Evolutionary conservation across 2,113 vertebrate species (phyloP), one percentile per base, ranked within the genome.

Genomic region (Neoarius graeffei): DNA sequence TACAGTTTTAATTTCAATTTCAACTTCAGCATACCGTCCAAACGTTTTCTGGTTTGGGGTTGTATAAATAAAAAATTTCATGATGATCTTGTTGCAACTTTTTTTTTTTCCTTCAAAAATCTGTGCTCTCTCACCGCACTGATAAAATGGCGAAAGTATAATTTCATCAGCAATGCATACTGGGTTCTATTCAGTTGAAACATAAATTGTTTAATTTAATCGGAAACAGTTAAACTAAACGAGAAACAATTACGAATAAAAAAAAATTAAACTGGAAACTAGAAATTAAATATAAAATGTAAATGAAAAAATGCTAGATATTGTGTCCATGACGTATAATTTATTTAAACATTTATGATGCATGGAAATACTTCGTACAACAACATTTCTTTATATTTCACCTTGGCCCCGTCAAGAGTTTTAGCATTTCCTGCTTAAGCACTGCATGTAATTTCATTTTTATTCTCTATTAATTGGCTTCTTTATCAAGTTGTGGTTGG

Each of bases 291-390:
- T 0, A n/a, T n/a, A 81, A 50, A 62, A 13, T 35, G 17, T n/a
- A 57, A 19, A 48, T 85, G 3, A 57, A 67, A 13, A n/a, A 13
- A 59, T 35, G 7, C 27, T 59, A 59, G 23, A 77, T 8, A 60
- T 5, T 59, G 56, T 82, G 30, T 48, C 81, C 48, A 73, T 35
- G 80, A 27, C 79, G 7, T 81, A 84, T 81, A 4, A 66, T 88
- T 76, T 88, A 88, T 87, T 88, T 35, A 27, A 60, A 76, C 64
- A 81, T 87, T 67, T 48, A 66, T 27, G 27, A 57, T 23, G 73
- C 20, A 86, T 81, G 48, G 42, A 86, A 74, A 71, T 5, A 71
- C 67, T 64, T 19, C 27, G 30, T 69, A 79, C 48, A 83, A 77
- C 62, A 82, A 48, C 13, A 1, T 69, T 67, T 52, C 20, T 35